Evolutionary conservation across 2,797 vertebrate genomes (phyloP).

Genomic region (Diglossa cyanea): DNA sequence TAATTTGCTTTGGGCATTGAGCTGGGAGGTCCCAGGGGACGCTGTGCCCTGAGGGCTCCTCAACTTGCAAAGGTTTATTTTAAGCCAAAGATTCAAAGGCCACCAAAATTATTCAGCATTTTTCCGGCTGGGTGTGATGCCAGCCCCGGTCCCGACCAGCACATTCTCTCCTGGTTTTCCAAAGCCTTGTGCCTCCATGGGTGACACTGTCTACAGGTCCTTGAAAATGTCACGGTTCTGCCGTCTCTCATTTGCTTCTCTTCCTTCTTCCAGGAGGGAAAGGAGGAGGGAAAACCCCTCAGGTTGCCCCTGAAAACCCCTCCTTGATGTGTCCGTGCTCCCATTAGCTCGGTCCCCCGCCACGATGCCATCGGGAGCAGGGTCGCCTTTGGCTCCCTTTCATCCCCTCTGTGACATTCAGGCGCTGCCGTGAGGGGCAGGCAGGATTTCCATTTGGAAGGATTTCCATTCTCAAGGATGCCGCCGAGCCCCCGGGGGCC

Average conservation of each 20-base stretch:
- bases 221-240: neutral
- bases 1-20: neutral
- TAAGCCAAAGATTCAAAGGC: neutral
- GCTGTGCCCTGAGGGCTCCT: fast-evolving
- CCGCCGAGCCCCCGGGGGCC: neutral
- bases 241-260: neutral
- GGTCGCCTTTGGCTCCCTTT: neutral
- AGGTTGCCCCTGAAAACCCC: neutral
- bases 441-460: slow-evolving; percentile 51
- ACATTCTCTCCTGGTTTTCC: neutral
- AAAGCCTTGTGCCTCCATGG: neutral
- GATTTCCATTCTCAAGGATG: slow-evolving; percentile 25
- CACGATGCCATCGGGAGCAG: fast-evolving
- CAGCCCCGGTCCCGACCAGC: fast-evolving
- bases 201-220: neutral
- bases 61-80: neutral
- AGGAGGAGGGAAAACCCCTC: neutral
- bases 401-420: neutral
- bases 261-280: neutral
- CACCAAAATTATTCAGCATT: neutral
- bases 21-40: neutral
- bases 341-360: neutral
- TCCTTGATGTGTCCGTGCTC: neutral
- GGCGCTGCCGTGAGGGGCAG: neutral
- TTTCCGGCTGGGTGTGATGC: fast-evolving